Conservation (phyloP, 2,888 invertebrate species). For the Acanthacorydalis orientalis region DNA sequence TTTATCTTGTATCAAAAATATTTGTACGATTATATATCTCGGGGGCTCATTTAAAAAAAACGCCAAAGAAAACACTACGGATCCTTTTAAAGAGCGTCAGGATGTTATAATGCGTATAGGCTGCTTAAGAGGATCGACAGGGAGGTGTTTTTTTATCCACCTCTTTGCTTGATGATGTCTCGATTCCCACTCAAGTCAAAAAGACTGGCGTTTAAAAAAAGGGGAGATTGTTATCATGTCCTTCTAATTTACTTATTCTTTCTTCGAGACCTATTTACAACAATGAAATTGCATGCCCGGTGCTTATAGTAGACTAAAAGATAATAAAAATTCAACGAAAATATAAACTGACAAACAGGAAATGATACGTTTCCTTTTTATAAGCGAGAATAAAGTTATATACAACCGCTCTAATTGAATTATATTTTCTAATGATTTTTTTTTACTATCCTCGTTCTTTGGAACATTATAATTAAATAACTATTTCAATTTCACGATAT, state of each 20-base stretch:
- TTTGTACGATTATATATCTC: slow-evolving; percentile 15
- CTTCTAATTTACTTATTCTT: slow-evolving; percentile 68
- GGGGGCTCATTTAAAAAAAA: slow-evolving; percentile 21
- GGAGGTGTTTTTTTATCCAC: background rate
- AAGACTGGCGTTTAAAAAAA: slow-evolving; percentile 23
- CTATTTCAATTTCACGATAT: no score
- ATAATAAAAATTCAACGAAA: background rate
- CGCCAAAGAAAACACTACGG: slow-evolving; percentile 21
- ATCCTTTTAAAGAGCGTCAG: slow-evolving; percentile 19
- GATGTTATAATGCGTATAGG: slow-evolving; percentile 12
- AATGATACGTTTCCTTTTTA: no score
- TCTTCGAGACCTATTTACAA: slow-evolving; percentile 58
- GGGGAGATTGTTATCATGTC: slow-evolving; percentile 63
- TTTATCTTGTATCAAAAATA: no score
- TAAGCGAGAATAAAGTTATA: no score
- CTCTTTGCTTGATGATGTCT: slow-evolving; percentile 14
- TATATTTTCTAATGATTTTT: no score
- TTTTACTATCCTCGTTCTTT: no score
- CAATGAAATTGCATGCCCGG: slow-evolving; percentile 15
- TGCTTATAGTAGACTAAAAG: background rate
- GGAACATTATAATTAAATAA: no score
- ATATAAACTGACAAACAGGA: background rate
- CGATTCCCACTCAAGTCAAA: slow-evolving; percentile 14
- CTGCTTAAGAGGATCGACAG: slow-evolving; percentile 17
- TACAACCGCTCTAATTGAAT: no score